phyloP scores from a whole-genome alignment of 2,888 invertebrate species.

The Eretmocerus hayati region DNA sequence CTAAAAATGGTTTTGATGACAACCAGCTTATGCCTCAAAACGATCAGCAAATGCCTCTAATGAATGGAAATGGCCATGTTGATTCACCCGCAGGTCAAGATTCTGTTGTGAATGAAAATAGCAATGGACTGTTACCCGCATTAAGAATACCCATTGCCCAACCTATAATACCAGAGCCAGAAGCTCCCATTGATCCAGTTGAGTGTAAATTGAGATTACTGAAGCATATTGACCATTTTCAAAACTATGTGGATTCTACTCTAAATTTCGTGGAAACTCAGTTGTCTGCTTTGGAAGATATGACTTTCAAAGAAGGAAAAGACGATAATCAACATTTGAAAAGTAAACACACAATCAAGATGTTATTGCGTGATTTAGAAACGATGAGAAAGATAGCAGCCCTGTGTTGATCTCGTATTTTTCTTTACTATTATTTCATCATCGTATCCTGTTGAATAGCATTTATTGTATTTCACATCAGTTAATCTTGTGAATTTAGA shows the following conservation, averaged over 20 bases:
- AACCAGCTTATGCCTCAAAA: neutral
- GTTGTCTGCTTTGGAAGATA: constrained; percentile 50
- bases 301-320: constrained; percentile 1
- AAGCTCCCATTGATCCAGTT: constrained; percentile 72
- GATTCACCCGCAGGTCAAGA: constrained; percentile 1
- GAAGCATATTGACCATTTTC: constrained; percentile 70
- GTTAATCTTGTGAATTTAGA: no score
- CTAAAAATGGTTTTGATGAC: constrained; percentile 25
- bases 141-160: constrained; percentile 27
- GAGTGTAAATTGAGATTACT: constrained; percentile 72
- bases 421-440: no score
- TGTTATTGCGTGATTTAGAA: constrained; percentile 66
- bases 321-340: constrained; percentile 51
- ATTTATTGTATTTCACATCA: no score
- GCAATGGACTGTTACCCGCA: neutral
- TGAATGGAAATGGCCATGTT: neutral
- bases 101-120: neutral
- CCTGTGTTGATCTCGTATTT: constrained; percentile 40
- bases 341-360: constrained; percentile 66
- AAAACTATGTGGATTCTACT: constrained; percentile 63
- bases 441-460: no score
- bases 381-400: constrained; percentile 62
- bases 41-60: neutral
- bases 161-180: constrained; percentile 63
- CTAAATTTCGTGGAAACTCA: constrained; percentile 70